Base-by-base conservation (phyloP, 1,140 invertebrate genomes). In the Drosophila nigrodunni region DNA sequence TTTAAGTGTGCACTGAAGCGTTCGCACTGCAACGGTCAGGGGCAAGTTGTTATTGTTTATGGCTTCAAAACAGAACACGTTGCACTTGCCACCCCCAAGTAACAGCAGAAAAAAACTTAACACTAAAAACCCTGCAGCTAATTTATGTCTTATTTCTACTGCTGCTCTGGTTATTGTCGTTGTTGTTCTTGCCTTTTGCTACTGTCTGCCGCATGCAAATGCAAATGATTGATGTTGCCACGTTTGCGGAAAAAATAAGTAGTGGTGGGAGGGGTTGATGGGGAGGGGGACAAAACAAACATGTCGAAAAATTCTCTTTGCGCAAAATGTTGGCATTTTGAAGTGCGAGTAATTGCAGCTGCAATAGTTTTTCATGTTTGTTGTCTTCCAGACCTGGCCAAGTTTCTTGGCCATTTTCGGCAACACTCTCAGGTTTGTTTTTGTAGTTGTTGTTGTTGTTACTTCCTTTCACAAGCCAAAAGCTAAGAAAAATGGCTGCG, bases 331-430 rank as follows among this genome's bases (percentile, higher is more conserved):
- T 87, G 83, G 83, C 83, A 87, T 87, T 87, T 87, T 87, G 83
- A 87, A 87, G 85, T 87, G 83, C 83, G 83, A 87, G 85, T 87
- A 87, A 87, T 87, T 87, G 83, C 83, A 87, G 83, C 80, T 88
- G 85, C 85, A 87, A 87, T 88, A 88, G 77, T 89, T 88, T 88
- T 87, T 82, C 83, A 82, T 88, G 83, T 87, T 82, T 64, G 57
- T 62, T 50, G 10, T 30, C 39, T 78, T 50, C 57, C 54, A 30
- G 34, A 55, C 11, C 68, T 62, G 60, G 52, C 25, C 69, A 65
- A 57, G 60, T 65, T 72, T 13, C 61, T 39, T 10, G 69, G 69
- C 61, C 55, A 30, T 74, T 74, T 74, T 74, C 34, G 78, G 59
- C 59, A 72, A 71, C 49, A 77, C 46, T 52, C 46, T 52, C 55